Conservation (phyloP, 2,797 vertebrate species). For the Eospalax fontanierii region DNA sequence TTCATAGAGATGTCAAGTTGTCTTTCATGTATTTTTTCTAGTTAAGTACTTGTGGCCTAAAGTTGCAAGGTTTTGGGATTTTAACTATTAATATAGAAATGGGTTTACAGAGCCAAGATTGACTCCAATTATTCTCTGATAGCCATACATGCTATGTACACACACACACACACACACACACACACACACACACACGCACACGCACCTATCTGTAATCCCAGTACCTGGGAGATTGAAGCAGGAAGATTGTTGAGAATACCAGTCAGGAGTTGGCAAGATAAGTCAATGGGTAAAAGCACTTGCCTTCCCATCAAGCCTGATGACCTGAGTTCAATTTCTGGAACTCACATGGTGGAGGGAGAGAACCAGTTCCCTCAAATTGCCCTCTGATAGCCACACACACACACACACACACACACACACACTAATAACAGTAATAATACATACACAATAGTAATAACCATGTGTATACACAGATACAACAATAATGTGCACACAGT, state of each 20-base stretch:
- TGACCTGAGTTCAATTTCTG: not conserved
- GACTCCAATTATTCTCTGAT: too few relatives aligned
- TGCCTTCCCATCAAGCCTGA: not conserved
- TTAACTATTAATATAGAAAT: slow-evolving; percentile 36
- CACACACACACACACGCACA: too few relatives aligned
- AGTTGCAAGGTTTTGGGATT: not conserved
- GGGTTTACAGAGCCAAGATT: slow-evolving; percentile 1
- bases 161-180: too few relatives aligned
- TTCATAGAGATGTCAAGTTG: not conserved
- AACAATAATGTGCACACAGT: too few relatives aligned
- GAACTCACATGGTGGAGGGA: not conserved
- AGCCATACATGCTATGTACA: too few relatives aligned
- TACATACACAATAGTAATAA: not conserved
- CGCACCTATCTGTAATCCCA: not conserved
- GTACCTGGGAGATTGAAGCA: not conserved
- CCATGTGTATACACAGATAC: not conserved
- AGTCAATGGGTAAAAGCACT: not conserved
- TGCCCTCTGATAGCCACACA: too few relatives aligned
- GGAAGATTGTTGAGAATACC: not conserved
- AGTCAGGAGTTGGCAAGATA: not conserved
- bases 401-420: too few relatives aligned
- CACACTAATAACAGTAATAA: too few relatives aligned
- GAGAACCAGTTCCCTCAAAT: not conserved
- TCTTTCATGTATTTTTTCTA: slow-evolving; percentile 5
- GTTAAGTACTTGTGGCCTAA: not conserved